Base-by-base conservation (phyloP, 2,113 vertebrate genomes). In the Gadus macrocephalus region DNA sequence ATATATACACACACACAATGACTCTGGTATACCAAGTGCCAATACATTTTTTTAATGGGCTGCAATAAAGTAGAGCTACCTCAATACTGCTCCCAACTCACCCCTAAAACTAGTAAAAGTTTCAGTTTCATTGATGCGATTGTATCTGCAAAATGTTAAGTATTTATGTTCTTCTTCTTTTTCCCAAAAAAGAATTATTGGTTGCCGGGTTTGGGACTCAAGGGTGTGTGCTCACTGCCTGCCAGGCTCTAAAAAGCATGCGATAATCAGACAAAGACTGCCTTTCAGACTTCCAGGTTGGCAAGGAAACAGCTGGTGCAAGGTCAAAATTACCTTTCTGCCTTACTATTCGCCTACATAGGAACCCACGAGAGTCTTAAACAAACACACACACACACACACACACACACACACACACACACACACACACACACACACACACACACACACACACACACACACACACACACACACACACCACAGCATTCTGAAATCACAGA, bases 231-330 rank as follows among this genome's bases (percentile, higher is more conserved):
- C 42, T 49, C 42, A 9, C 9, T 9, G 9, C 9, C 42, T 12
- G 42, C 42, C 42, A 49, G 42, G 42, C 42, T 49, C 69, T 67
- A 20, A 78, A 79, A 63, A 27, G 63, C 58, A 62, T 64, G 68
- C 53, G 66, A 62, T 19, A 49, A 31, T 77, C 7, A 56, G 70
- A 87, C 85, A 88, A 84, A 84, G 80, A 61, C 77, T 14, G 67
- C 65, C 78, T 79, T 85, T 88, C 77, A 87, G 71, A 58, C 78
- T 53, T 14, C 12, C 42, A 49, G 42, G 42, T 73, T 74, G 80
- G 70, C 85, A 87, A 86, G 86, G 88, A 87, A 87, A 72, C 83
- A 77, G 81, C 82, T 75, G 75, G 84, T 85, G 85, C 68, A 71
- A 79, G 85, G 79, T 88, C 83, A 88, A 73, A 69, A 28, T 77